These are phyloP conservation scores for Varanus komodoensis DNA, from an alignment of 2,113 vertebrate species.

Conservation along the genomic window DNA sequence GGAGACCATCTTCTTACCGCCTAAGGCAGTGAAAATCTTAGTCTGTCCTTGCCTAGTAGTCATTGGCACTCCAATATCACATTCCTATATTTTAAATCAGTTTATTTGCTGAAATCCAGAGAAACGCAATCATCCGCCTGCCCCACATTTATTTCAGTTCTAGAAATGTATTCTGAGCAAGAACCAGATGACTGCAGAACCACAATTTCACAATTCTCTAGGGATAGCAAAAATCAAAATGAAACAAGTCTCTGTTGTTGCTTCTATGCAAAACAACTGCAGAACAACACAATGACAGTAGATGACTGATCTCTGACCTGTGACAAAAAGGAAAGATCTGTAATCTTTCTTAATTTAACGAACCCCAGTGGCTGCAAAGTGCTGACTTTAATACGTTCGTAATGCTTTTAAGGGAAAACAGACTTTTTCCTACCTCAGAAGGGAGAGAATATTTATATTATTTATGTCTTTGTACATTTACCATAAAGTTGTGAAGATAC, in stretches of 20 bases:
- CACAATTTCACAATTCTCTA: background rate
- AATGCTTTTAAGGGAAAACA: slow-evolving; percentile 67
- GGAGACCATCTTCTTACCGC: background rate
- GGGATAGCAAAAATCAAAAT: background rate
- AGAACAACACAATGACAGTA: too few species aligned
- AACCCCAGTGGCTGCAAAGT: background rate
- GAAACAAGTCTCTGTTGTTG: background rate
- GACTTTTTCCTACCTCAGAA: slow-evolving; percentile 88
- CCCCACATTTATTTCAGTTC: background rate
- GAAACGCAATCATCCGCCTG: background rate
- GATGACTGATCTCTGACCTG: too few species aligned
- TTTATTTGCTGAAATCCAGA: background rate
- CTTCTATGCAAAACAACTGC: too few species aligned
- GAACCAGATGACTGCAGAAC: background rate
- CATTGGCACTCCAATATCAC: background rate
- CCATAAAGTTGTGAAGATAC: slow-evolving; percentile 40
- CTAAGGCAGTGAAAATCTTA: background rate
- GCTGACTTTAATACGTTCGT: background rate
- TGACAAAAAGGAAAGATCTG: background rate
- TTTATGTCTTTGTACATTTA: slow-evolving; percentile 79
- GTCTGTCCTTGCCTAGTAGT: background rate
- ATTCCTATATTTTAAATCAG: background rate
- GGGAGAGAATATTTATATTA: slow-evolving; percentile 75
- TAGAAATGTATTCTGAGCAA: background rate
- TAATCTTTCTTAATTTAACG: background rate